Conservation (phyloP, 1,140 invertebrate species). For the Drosophila aff. region DNA sequence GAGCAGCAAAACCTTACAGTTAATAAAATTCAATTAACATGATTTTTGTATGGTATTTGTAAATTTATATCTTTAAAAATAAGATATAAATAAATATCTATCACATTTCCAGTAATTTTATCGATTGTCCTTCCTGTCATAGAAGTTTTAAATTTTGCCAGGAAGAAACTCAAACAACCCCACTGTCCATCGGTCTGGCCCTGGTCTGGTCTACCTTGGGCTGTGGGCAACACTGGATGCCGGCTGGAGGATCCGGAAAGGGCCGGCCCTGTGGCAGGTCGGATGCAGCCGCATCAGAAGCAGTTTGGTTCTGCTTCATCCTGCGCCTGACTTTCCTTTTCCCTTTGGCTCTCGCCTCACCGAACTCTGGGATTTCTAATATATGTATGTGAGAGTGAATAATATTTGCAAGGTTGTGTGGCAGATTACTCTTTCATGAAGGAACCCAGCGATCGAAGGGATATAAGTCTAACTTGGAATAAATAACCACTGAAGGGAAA, state of each 20-base stretch:
- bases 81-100: background rate
- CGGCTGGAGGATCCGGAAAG: slow-evolving; percentile 16
- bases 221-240: background rate
- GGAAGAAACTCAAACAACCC: background rate
- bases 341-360: slow-evolving; percentile 36
- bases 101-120: too few species aligned
- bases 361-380: slow-evolving; percentile 33
- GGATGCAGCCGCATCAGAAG: slow-evolving; percentile 59
- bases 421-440: slow-evolving; percentile 29
- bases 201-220: slow-evolving; percentile 20
- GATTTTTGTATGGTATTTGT: background rate
- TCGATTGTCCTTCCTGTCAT: rapidly evolving
- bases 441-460: background rate
- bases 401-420: background rate
- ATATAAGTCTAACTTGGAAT: background rate
- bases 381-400: slow-evolving; percentile 1
- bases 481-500: background rate
- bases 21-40: too few species aligned
- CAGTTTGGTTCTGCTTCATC: slow-evolving; percentile 51
- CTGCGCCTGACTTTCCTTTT: slow-evolving; percentile 65
- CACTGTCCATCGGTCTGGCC: slow-evolving; percentile 2
- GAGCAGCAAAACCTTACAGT: background rate
- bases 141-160: background rate
- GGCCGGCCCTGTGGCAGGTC: slow-evolving; percentile 15
- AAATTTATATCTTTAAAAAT: background rate